Evolutionary conservation across 2,797 vertebrate species (phyloP).

Genomic region (Halcyon smyrnensis): DNA sequence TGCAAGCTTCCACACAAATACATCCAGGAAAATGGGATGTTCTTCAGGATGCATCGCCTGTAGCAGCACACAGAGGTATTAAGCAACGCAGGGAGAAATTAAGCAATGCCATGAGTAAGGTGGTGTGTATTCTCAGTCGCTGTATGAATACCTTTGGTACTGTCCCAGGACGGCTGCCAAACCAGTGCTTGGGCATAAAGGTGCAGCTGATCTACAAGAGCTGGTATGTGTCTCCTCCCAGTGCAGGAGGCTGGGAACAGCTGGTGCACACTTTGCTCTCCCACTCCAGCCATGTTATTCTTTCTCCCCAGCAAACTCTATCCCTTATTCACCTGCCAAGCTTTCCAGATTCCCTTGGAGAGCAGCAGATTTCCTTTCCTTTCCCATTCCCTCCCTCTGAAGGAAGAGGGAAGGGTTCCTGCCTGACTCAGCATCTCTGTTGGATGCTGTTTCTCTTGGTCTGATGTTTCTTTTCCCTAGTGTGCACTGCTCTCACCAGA

Average conservation of each 20-base stretch:
- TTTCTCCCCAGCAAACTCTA: neutral
- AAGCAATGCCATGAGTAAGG: neutral
- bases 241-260: neutral
- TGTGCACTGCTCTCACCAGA: neutral
- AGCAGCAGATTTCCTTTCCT: neutral
- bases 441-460: neutral
- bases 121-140: neutral
- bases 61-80: neutral
- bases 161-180: neutral
- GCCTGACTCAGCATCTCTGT: neutral
- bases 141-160: neutral
- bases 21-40: fast-evolving
- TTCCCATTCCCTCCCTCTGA: neutral
- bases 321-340: neutral
- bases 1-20: neutral
- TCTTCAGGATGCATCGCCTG: fast-evolving
- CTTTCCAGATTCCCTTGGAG: neutral
- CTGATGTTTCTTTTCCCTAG: neutral
- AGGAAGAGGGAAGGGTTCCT: neutral
- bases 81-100: neutral
- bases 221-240: constrained; percentile 34
- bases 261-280: neutral
- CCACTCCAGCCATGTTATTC: neutral
- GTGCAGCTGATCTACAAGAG: neutral
- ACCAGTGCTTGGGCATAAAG: neutral